These are phyloP conservation scores for Ormia ochracea DNA, from an alignment of 2,888 invertebrate species.

Conservation along the genomic window DNA sequence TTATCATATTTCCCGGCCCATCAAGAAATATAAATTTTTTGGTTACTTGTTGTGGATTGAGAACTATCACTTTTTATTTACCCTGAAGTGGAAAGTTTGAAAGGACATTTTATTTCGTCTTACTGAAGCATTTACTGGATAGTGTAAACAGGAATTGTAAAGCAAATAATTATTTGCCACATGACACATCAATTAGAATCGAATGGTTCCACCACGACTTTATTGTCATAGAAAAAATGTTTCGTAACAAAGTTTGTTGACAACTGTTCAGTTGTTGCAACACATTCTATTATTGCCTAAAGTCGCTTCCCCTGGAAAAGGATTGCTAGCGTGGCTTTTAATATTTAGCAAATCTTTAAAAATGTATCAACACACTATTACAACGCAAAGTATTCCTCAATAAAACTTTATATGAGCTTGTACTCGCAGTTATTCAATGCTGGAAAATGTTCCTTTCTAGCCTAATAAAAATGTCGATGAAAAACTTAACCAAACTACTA, in stretches of 20 bases:
- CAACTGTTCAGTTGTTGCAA: not conserved
- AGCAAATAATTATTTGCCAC: no score
- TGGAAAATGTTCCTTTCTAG: slow-evolving; percentile 29
- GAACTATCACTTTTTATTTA: no score
- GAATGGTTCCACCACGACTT: no score
- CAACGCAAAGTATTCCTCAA: slow-evolving; percentile 17
- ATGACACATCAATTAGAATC: no score
- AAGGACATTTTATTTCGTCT: no score
- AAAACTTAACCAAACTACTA: slow-evolving; percentile 35
- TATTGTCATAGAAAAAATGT: no score
- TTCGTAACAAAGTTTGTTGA: slow-evolving; percentile 13
- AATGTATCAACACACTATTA: not conserved
- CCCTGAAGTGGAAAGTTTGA: no score
- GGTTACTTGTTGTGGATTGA: no score
- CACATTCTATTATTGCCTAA: not conserved
- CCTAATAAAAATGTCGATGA: not conserved
- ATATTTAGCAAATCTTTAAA: slow-evolving; percentile 8
- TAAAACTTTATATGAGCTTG: slow-evolving; percentile 16
- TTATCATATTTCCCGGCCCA: no score
- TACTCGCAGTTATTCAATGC: slow-evolving; percentile 33
- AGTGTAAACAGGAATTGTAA: no score
- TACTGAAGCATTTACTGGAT: no score
- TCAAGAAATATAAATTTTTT: no score
- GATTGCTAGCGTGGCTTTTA: not conserved
- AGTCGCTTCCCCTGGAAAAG: slow-evolving; percentile 15